phyloP scores from a whole-genome alignment of 2,888 invertebrate genomes.

The Asteroscopus sphinx region DNA sequence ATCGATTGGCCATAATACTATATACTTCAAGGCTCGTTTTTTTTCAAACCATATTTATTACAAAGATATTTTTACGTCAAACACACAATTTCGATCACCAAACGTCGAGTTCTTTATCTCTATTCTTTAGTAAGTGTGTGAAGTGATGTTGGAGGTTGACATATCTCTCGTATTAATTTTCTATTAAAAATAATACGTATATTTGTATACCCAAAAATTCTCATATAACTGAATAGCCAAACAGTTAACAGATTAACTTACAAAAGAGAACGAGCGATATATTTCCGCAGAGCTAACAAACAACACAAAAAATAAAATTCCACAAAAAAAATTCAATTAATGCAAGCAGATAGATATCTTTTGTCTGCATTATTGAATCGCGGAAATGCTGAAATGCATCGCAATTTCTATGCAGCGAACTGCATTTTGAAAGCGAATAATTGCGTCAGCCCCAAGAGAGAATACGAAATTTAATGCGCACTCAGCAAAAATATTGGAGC shows the following conservation, averaged over 20 bases:
- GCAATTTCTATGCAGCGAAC: constrained; percentile 69
- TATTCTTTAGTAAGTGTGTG: too few species aligned
- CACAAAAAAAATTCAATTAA: constrained; percentile 43
- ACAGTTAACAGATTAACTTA: constrained; percentile 1
- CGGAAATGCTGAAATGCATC: constrained; percentile 68
- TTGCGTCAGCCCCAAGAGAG: constrained; percentile 72
- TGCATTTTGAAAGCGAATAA: constrained; percentile 81
- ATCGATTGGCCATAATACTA: not conserved
- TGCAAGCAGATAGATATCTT: constrained; percentile 47
- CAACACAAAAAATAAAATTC: not conserved
- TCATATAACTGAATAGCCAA: not conserved
- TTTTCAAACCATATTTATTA: too few species aligned
- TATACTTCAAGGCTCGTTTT: not conserved
- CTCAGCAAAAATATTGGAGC: constrained; percentile 69
- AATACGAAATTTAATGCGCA: constrained; percentile 75
- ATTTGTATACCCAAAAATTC: not conserved
- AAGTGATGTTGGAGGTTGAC: too few species aligned
- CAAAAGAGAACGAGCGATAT: constrained; percentile 16
- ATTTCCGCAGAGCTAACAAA: constrained; percentile 1
- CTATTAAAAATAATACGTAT: too few species aligned
- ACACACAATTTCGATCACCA: not conserved
- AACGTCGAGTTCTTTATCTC: too few species aligned
- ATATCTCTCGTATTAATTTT: too few species aligned
- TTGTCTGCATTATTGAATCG: constrained; percentile 54
- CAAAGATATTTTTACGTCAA: not conserved